These are phyloP conservation scores for Grallaria varia DNA, from an alignment of 2,113 vertebrate species.

Conservation along the genomic window DNA sequence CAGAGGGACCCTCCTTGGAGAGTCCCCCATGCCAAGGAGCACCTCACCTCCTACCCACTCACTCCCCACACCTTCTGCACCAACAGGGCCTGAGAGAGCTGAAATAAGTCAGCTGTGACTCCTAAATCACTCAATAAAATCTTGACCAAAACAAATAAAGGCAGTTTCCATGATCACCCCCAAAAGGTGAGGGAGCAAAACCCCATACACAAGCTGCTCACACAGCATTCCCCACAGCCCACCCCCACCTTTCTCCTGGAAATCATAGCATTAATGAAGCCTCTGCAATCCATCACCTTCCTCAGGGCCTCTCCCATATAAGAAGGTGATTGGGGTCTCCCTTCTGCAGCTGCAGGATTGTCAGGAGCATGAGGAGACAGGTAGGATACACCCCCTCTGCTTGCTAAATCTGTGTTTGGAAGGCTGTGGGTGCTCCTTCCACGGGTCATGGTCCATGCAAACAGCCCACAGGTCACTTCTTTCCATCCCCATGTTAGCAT, in stretches of 20 bases:
- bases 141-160: not conserved
- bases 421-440: not conserved
- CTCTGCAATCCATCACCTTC: not conserved
- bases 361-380: not conserved
- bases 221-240: not conserved
- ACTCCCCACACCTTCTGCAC: not conserved
- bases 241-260: not conserved
- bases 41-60: not conserved
- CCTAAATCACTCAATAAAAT: not conserved
- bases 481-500: not conserved
- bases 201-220: not conserved
- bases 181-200: not conserved
- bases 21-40: rapidly evolving
- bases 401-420: rapidly evolving
- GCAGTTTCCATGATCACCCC: not conserved
- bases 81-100: rapidly evolving
- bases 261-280: not conserved
- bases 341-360: rapidly evolving
- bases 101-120: not conserved
- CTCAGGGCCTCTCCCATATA: not conserved
- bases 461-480: not conserved
- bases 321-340: not conserved
- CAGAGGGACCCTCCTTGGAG: not conserved
- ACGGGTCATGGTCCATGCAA: not conserved
- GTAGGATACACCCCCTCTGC: rapidly evolving